phyloP scores from a whole-genome alignment of 2,888 invertebrate species.

The Oscheius onirici region DNA sequence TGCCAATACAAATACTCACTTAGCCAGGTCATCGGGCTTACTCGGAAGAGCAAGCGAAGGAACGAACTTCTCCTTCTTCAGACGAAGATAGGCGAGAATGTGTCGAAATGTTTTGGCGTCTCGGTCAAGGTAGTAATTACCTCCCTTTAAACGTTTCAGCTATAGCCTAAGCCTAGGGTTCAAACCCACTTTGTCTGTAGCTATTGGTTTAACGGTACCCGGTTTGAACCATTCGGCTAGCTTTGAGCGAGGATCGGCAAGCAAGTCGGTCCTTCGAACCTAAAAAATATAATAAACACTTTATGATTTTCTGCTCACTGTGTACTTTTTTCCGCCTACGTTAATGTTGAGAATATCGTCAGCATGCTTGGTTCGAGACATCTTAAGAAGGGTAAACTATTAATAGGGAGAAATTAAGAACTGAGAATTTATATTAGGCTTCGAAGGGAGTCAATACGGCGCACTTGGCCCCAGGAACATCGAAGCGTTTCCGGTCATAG shows the following conservation, averaged over 20 bases:
- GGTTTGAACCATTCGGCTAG: conserved; percentile 68
- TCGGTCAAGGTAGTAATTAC: conserved; percentile 93
- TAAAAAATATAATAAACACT: conserved; percentile 21
- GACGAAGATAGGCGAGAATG: conserved; percentile 93
- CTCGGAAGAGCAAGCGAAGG: conserved; percentile 69
- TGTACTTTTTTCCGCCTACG: conserved; percentile 71
- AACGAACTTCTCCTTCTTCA: conserved; percentile 78
- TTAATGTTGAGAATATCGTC: conserved; percentile 71
- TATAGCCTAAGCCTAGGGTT: not conserved
- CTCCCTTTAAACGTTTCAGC: conserved; percentile 49
- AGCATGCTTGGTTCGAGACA: conserved; percentile 62
- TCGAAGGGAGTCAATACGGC: conserved; percentile 21
- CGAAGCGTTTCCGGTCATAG: conserved; percentile 27
- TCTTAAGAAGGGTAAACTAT: conserved; percentile 26
- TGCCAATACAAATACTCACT: conserved; percentile 42
- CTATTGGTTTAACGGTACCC: conserved; percentile 62
- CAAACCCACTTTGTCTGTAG: conserved; percentile 60
- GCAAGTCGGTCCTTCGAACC: conserved; percentile 66
- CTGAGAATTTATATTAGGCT: not conserved
- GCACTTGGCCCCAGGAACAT: conserved; percentile 21
- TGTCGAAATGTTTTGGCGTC: conserved; percentile 98
- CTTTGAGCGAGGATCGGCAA: conserved; percentile 69
- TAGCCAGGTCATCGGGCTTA: conserved; percentile 71
- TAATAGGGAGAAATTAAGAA: not conserved
- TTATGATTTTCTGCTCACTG: conserved; percentile 48